A percentile compares a stretch with the other conserved stretches of the same genome.
phyloP scores from a whole-genome alignment of 1,140 invertebrate species.

The Drosophila nannoptera region DNA sequence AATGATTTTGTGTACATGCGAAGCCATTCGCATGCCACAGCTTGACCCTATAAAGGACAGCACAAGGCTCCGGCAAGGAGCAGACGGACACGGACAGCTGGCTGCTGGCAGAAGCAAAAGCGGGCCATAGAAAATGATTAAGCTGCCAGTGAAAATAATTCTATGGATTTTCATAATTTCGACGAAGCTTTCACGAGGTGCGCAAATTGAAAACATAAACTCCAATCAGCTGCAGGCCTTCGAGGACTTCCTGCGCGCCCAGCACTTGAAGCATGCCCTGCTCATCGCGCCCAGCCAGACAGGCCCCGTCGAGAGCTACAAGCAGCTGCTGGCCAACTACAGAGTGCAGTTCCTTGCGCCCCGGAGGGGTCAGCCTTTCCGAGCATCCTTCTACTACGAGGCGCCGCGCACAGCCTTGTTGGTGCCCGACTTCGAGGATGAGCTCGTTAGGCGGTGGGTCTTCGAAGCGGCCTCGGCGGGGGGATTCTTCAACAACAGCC shows the following conservation, averaged over 20 bases:
- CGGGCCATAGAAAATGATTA: constrained; percentile 72
- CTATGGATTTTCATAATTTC: constrained; percentile 74
- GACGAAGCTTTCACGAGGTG: constrained; percentile 54
- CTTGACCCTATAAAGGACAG: constrained; percentile 39
- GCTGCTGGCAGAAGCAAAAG: constrained; percentile 47
- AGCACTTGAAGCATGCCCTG: constrained; percentile 57
- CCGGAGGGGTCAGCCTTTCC: constrained; percentile 40
- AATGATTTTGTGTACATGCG: constrained; percentile 31
- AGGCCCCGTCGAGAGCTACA: constrained; percentile 41
- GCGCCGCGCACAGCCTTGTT: constrained; percentile 56
- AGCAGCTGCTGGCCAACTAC: constrained; percentile 59
- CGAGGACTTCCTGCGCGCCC: constrained; percentile 57
- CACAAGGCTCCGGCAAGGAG: neutral
- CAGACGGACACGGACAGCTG: constrained; percentile 1
- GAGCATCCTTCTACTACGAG: constrained; percentile 55
- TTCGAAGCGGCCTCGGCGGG: constrained; percentile 35
- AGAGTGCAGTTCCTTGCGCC: constrained; percentile 59
- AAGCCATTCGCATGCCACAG: constrained; percentile 6
- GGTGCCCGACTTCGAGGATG: constrained; percentile 35
- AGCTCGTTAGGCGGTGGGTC: constrained; percentile 20
- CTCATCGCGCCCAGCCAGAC: constrained; percentile 26
- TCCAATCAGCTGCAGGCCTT: constrained; percentile 67
- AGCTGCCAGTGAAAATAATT: constrained; percentile 75
- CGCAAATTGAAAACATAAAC: constrained; percentile 75
- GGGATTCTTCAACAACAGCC: constrained; percentile 62